These are phyloP conservation scores for Campylomormyrus numenius DNA, from an alignment of 2,113 vertebrate genomes.

Conservation along the genomic window DNA sequence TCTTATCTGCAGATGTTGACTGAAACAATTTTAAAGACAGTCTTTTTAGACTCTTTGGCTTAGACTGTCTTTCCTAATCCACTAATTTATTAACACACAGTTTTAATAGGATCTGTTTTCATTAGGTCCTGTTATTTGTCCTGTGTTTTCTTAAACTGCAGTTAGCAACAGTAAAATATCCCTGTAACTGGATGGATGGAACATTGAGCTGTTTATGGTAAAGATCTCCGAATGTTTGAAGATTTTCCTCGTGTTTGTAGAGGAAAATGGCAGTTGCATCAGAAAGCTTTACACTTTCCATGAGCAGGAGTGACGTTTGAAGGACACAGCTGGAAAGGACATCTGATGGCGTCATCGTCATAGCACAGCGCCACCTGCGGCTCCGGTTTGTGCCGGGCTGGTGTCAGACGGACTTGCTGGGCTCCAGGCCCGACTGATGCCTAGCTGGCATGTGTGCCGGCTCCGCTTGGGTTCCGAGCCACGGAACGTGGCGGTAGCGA, in stretches of 20 bases:
- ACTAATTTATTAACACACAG: not conserved
- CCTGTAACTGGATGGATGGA: not conserved
- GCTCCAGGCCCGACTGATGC: not conserved
- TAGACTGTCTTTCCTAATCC: not conserved
- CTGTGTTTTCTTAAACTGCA: not conserved
- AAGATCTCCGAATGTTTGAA: not conserved
- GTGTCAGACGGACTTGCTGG: not conserved
- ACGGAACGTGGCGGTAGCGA: not conserved
- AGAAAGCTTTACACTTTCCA: not conserved
- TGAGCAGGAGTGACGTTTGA: not conserved
- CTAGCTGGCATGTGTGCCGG: not conserved
- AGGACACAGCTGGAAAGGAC: conserved; percentile 1
- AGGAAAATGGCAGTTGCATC: not conserved
- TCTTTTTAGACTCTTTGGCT: not conserved
- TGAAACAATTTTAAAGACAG: not conserved
- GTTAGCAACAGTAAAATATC: not conserved
- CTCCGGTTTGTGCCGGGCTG: not conserved
- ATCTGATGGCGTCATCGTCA: not conserved
- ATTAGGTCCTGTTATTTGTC: not conserved
- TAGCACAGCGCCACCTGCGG: not conserved
- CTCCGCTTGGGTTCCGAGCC: not conserved
- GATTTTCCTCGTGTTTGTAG: not conserved
- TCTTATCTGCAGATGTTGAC: not conserved
- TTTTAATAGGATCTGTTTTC: not conserved
- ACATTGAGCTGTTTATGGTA: not conserved